Conservation (phyloP, 1,140 invertebrate species). For the Drosophila kanapiae region DNA sequence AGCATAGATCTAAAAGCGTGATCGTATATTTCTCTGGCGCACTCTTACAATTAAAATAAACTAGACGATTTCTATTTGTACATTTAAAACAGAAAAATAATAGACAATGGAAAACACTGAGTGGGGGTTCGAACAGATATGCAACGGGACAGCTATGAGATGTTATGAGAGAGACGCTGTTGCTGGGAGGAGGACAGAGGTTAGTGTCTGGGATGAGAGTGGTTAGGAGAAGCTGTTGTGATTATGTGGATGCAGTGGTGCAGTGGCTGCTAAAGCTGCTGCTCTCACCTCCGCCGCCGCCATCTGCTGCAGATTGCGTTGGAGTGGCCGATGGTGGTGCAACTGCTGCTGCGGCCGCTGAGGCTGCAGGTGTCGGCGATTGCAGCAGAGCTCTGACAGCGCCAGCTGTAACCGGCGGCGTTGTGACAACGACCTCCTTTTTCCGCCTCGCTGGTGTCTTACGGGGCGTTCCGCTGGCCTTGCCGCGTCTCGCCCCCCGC, state of each 20-base stretch:
- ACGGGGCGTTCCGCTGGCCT: slow-evolving; percentile 60
- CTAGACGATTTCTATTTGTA: slow-evolving; percentile 45
- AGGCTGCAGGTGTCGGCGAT: slow-evolving; percentile 7
- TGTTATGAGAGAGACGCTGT: slow-evolving; percentile 9
- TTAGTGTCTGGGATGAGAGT: slow-evolving; percentile 21
- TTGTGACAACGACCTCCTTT: slow-evolving; percentile 56
- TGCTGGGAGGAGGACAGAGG: slow-evolving; percentile 14
- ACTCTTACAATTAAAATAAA: slow-evolving; percentile 68
- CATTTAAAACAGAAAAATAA: slow-evolving; percentile 24
- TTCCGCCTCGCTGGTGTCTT: slow-evolving; percentile 76
- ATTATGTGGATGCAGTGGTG: slow-evolving; percentile 49
- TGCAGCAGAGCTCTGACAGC: slow-evolving; percentile 5
- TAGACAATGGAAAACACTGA: slow-evolving; percentile 16
- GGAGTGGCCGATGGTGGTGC: slow-evolving; percentile 32
- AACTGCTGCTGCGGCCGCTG: slow-evolving; percentile 26
- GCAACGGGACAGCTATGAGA: slow-evolving; percentile 23
- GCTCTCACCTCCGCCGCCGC: slow-evolving; percentile 69
- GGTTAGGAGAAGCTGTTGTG: slow-evolving; percentile 36
- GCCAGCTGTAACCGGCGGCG: slow-evolving; percentile 2
- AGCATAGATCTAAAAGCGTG: slow-evolving; percentile 62
- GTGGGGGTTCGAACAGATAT: not conserved
- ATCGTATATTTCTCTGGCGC: slow-evolving; percentile 66
- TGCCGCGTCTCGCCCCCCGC: slow-evolving; percentile 52
- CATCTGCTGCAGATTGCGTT: slow-evolving; percentile 10
- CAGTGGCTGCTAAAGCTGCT: slow-evolving; percentile 59